Conservation (phyloP, 2,797 vertebrate genomes). For the Kryptolebias ocellatus region DNA sequence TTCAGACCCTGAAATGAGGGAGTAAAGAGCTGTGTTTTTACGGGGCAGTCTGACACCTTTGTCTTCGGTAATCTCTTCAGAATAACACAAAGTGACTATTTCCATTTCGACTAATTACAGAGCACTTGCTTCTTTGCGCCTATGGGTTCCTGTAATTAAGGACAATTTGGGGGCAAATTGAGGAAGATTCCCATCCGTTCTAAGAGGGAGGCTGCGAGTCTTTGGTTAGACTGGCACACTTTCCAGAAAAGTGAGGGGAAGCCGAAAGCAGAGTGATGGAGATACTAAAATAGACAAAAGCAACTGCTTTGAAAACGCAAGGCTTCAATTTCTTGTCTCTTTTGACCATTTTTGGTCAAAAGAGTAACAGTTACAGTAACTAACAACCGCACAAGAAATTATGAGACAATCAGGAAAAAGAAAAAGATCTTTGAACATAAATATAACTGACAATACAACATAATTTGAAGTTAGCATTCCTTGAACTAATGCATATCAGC, state of each 20-base stretch:
- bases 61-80: conserved; percentile 48
- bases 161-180: conserved; percentile 42
- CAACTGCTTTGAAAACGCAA: conserved; percentile 24
- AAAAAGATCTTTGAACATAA: too few relatives aligned
- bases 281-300: conserved; percentile 25
- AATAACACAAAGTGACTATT: conserved; percentile 57
- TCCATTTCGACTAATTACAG: conserved; percentile 64
- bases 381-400: not conserved
- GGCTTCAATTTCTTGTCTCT: not conserved
- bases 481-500: too few relatives aligned
- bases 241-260: conserved; percentile 41
- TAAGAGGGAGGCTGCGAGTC: conserved; percentile 23
- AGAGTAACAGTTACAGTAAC: not conserved
- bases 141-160: conserved; percentile 63
- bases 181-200: conserved; percentile 64
- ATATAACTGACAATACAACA: too few relatives aligned
- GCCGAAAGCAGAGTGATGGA: conserved; percentile 19
- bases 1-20: conserved; percentile 53
- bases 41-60: conserved; percentile 55
- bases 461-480: too few relatives aligned
- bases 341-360: not conserved
- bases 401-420: not conserved
- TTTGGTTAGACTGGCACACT: conserved; percentile 41
- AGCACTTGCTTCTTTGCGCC: conserved; percentile 26
- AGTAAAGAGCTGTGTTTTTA: conserved; percentile 22